Evolutionary conservation across 2,113 vertebrate species (phyloP), one percentile per base, ranked within the genome.

Genomic region (Abramis brama): DNA sequence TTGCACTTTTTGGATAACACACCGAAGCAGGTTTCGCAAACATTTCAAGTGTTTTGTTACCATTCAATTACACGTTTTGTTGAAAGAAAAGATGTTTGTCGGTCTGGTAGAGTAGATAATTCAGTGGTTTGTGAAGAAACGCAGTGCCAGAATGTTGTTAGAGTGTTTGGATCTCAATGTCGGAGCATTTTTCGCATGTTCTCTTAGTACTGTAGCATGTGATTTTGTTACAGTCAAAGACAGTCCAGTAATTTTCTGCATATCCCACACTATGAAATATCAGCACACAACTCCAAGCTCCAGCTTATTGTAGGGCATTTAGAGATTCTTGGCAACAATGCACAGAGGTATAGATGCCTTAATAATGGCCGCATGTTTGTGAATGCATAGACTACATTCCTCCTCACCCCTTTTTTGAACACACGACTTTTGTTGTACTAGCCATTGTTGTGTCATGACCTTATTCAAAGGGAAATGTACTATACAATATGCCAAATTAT

Each of bases 1-100:
- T 93, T 94, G 95, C 95, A 96, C 96, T 89, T 96, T 91, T 96
- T 94, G 95, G 93, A 94, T 91, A 89, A 93, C 90, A 92, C 91
- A 91, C 85, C 90, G 92, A 94, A 93, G 92, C 91, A 93, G 94
- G 92, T 96, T 96, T 96, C 95, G 94, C 95, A 96, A 19, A 88
- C 94, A 91, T 92, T 91, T 90, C 89, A 88, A 94, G 88, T 88
- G 93, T 89, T 93, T 90, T 93, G 93, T 94, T 95, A 95, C 94
- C 95, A 94, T 91, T 82, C 43, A 85, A 47, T 57, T 57, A 30
- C 39, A 80, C 17, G 0, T 82, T 68, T 30, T 79, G 6, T 15
- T n/a, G 10, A 55, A 86, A 60, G 64, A 60, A 82, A 82, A 13
- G 11, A 39, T 68, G 45, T 68, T 36, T 88, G 73, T 73, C n/a